Base-by-base conservation (phyloP, 2,797 vertebrate genomes). In the Sebastes wilsoni region DNA sequence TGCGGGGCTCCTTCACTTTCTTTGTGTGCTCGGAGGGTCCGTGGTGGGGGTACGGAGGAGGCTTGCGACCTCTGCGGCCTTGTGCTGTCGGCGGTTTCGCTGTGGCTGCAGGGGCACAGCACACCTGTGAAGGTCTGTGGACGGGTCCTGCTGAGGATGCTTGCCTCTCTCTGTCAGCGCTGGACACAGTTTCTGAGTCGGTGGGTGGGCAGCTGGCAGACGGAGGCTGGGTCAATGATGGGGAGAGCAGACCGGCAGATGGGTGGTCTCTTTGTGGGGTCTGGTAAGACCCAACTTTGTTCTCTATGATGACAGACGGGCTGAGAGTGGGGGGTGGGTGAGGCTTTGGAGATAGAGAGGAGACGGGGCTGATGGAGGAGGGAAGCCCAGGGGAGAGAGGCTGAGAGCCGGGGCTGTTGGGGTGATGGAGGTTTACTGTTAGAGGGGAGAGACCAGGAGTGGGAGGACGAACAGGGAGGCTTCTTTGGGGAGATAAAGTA, bases 31-130 rank as follows among this genome's bases (percentile, higher is more conserved):
- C 92, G 2, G 77, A 79, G 52, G 85, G 79, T 67, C 79, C 84
- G 70, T 92, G 72, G 28, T 93, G 92, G 2, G 95, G 95, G 81
- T 96, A 96, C 2, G 95, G 95, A 5, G 96, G 96, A 38, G 95
- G 96, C 66, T 95, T 96, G 66, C 93, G 88, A 46, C 90, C 93
- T 77, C 84, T 87, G 56, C 88, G 84, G 60, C 88, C 80, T 56
- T 82, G 90, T 25, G 60, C 56, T 1, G 68, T 6, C 0, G 66
- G 65, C 23, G 80, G 62, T 46, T 84, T 90, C 9, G 78, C 75
- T 9, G 71, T 28, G n/a, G 68, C 25, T 36, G 60, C 66, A 30
- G 84, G 76, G n/a, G 65, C 18, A 2, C 20, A 5, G 52, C 64
- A 13, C 46, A 75, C 68, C 42, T 81, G 80, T 14, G 86, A 82